A percentile compares a stretch with the other conserved stretches of the same genome.
Conservation (phyloP, 2,888 invertebrate species). For the Eilema caniola region DNA sequence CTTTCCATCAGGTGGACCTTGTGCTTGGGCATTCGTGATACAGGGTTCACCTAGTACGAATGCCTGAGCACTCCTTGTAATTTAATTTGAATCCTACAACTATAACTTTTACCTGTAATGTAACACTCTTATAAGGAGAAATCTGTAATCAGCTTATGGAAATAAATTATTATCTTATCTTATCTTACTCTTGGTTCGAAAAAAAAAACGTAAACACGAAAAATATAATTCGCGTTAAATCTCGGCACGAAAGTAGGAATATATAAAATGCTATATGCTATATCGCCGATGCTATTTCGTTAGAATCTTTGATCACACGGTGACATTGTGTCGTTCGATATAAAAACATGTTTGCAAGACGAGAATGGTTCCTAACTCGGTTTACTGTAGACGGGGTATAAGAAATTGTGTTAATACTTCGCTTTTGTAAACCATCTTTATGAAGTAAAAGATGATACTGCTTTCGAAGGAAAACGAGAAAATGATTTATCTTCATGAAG, state of each 20-base stretch:
- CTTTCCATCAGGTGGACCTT: too few species aligned
- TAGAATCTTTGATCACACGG: slow-evolving; percentile 6
- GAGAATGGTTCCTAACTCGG: neutral
- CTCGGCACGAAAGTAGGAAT: neutral
- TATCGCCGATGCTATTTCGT: neutral
- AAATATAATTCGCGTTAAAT: neutral
- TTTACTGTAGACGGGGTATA: slow-evolving; percentile 8
- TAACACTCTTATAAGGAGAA: too few species aligned
- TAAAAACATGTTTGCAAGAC: slow-evolving; percentile 18
- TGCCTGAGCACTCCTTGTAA: too few species aligned
- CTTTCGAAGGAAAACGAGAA: neutral
- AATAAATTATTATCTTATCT: too few species aligned
- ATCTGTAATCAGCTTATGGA: too few species aligned
- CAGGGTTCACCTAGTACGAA: too few species aligned
- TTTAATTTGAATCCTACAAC: too few species aligned
- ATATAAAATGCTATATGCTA: neutral
- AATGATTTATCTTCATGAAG: neutral
- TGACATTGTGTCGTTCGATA: slow-evolving; percentile 3
- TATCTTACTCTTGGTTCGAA: too few species aligned
- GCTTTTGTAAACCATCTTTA: slow-evolving; percentile 5
- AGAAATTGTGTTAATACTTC: slow-evolving; percentile 19
- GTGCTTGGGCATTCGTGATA: too few species aligned
- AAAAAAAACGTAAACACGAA: too few species aligned
- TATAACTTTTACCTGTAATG: too few species aligned
- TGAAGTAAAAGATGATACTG: neutral